A percentile compares a stretch with the other conserved stretches of the same genome.
Evolutionary conservation across 53 echinoderm and acorn worm species (phyloP).

Genomic region (Astropecten irregularis): DNA sequence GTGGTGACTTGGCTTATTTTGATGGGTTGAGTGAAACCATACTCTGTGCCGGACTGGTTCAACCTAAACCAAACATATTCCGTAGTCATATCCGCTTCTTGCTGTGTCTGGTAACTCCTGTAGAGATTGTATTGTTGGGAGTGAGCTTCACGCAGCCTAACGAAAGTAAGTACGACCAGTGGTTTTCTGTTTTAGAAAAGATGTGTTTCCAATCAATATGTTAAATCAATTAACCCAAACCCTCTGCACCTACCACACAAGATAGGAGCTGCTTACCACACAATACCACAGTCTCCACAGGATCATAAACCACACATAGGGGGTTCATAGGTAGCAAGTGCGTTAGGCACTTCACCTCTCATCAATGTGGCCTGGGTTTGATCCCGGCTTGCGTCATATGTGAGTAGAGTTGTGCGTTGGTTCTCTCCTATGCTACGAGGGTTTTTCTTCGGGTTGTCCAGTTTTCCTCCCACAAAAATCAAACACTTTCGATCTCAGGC

Average conservation of each 20-base stretch:
- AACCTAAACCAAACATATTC: slow-evolving; percentile 93
- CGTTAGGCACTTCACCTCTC: neutral
- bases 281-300: too few species aligned
- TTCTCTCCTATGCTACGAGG: too few species aligned
- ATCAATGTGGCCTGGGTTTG: too few species aligned
- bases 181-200: too few species aligned
- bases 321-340: neutral
- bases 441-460: too few species aligned
- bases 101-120: slow-evolving; percentile 88
- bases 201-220: neutral
- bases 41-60: slow-evolving; percentile 83
- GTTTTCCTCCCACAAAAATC: too few species aligned
- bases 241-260: too few species aligned
- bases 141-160: slow-evolving; percentile 90
- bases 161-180: slow-evolving; percentile 73
- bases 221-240: neutral
- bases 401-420: too few species aligned
- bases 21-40: slow-evolving; percentile 96
- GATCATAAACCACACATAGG: neutral
- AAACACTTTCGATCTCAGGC: too few species aligned
- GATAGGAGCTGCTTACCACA: too few species aligned
- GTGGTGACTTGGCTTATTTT: slow-evolving; percentile 97
- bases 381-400: too few species aligned
- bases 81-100: slow-evolving; percentile 88
- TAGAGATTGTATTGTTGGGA: slow-evolving; percentile 90